phyloP scores from a whole-genome alignment of 2,113 vertebrate genomes.

The Platysteira castanea region DNA sequence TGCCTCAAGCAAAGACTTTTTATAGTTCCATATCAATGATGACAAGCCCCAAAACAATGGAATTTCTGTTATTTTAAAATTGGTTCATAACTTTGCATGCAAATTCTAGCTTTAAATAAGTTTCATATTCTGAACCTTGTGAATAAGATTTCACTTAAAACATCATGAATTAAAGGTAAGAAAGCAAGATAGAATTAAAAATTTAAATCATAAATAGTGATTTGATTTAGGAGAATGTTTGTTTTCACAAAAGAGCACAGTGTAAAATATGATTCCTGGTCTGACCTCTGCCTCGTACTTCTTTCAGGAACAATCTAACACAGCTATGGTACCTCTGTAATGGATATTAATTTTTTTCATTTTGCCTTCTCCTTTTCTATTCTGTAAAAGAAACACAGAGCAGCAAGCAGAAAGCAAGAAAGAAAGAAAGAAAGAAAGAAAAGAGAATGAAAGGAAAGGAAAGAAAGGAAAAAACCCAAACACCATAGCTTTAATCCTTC shows the following conservation, averaged over 20 bases:
- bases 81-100: not conserved
- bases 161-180: not conserved
- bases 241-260: not conserved
- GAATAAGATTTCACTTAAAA: not conserved
- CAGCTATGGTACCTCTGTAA: not conserved
- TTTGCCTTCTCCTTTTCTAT: slow-evolving; percentile 1
- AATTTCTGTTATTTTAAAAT: not conserved
- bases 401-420: not conserved
- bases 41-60: not conserved
- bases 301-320: not conserved
- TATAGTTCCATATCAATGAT: not conserved
- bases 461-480: no score
- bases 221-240: not conserved
- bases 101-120: not conserved
- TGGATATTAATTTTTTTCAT: not conserved
- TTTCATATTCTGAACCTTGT: not conserved
- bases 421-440: no score
- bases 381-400: slow-evolving; percentile 32
- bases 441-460: fast-evolving
- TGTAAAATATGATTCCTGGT: not conserved
- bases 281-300: not conserved
- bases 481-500: slow-evolving; percentile 67
- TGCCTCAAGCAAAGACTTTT: not conserved
- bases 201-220: not conserved
- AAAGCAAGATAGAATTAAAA: not conserved